These are phyloP conservation scores for Cheilosia variabilis DNA, from an alignment of 2,888 invertebrate species.

Conservation along the genomic window DNA sequence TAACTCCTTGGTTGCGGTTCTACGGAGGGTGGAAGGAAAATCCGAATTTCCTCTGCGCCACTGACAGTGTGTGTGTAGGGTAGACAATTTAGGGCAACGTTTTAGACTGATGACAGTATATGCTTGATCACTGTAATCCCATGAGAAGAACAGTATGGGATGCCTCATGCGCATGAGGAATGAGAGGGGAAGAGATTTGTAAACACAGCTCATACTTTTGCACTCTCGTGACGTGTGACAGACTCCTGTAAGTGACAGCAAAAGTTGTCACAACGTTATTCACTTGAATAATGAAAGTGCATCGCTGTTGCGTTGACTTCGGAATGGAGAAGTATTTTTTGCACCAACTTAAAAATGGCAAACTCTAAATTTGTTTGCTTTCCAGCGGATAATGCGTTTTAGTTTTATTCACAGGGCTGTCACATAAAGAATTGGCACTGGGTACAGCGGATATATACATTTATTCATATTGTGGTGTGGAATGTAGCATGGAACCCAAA, in stretches of 20 bases:
- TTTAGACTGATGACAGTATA: slow-evolving; percentile 64
- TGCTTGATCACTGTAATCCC: slow-evolving; percentile 41
- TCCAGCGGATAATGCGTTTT: too few relatives aligned
- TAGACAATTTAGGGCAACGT: slow-evolving; percentile 58
- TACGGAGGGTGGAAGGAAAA: neutral
- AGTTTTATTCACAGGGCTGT: too few relatives aligned
- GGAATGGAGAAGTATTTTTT: too few relatives aligned
- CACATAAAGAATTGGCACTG: too few relatives aligned
- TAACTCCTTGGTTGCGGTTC: slow-evolving; percentile 35
- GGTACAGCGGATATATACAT: too few relatives aligned
- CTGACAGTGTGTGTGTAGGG: slow-evolving; percentile 53
- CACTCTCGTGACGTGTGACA: neutral
- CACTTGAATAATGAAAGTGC: neutral
- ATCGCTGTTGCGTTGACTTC: neutral
- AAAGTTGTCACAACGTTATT: neutral
- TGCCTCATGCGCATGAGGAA: too few relatives aligned
- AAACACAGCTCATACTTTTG: neutral
- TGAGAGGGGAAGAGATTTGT: neutral
- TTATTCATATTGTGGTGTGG: too few relatives aligned
- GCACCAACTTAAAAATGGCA: too few relatives aligned
- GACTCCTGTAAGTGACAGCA: neutral
- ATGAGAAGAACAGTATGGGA: neutral
- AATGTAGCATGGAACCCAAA: too few relatives aligned
- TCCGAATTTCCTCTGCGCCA: slow-evolving; percentile 36
- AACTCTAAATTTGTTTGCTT: too few relatives aligned